Base-by-base conservation (phyloP, 2,888 invertebrate genomes). In the Dryadula phaetusa region DNA sequence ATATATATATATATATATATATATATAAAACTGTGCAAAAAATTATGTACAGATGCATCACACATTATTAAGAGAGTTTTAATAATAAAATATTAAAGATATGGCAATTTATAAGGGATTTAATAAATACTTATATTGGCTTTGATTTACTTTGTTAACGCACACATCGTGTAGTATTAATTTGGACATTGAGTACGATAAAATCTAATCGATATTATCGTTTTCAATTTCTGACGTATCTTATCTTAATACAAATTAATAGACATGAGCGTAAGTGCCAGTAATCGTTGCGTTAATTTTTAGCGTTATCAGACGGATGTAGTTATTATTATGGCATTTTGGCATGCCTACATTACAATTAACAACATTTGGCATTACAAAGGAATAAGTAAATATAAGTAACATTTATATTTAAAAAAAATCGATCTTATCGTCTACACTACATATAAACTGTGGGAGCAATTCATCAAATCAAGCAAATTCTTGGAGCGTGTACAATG, bases 191-290 rank as follows among this genome's bases (percentile, higher is more conserved):
- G 69, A 67, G 62, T 52, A 42, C 66, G 78, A 76, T 77, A 77
- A 75, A 64, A 70, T 72, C 73, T 76, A 73, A 79, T 81, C 77
- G 81, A 81, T 80, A 72, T 74, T 79, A 82, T 84, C 80, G 67
- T 70, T 74, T 72, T 64, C 62, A 68, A 75, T 80, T 79, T 81
- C 79, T 79, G 82, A 79, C 81, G 72, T 81, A 76, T 78, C 77
- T 75, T 79, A 86, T 86, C 86, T 76, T 72, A 79, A 79, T 73
- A 74, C 79, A 79, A 77, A 84, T 82, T 80, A 78, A 84, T 83
- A 77, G 75, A 70, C 74, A 63, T 67, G 72, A 74, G 79, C 80
- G 75, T 71, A 67, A 73, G 74, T 72, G 70, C 67, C 62, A 69
- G 72, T 73, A 70, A 70, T 64, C 61, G 64, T 62, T 64, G 54